These are phyloP conservation scores for Emys orbicularis DNA, from an alignment of 2,797 vertebrate genomes.

Conservation along the genomic window DNA sequence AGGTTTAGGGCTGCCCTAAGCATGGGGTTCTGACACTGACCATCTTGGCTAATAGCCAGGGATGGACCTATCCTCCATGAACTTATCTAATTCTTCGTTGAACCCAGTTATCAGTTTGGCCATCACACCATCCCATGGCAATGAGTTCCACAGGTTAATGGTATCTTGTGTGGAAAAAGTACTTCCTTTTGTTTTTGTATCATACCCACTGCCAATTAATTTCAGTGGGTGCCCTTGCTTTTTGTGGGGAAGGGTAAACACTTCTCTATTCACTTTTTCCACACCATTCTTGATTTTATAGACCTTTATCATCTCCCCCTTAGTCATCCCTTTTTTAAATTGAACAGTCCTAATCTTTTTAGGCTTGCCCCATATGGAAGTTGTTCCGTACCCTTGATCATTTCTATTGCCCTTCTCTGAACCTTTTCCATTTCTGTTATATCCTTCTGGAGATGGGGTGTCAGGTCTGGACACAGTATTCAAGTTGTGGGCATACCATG, in stretches of 20 bases:
- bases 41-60: not conserved
- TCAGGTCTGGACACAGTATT: not conserved
- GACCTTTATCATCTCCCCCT: not conserved
- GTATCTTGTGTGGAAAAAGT: not conserved
- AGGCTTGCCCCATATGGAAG: not conserved
- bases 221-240: not conserved
- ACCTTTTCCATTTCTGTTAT: not conserved
- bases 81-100: not conserved
- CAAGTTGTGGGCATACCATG: not conserved
- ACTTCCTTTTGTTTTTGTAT: not conserved
- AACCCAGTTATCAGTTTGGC: not conserved
- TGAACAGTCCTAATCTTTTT: not conserved
- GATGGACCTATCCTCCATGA: not conserved
- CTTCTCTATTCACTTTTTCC: not conserved
- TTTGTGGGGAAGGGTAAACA: not conserved
- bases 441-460: not conserved
- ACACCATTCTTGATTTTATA: not conserved
- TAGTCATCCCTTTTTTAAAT: not conserved
- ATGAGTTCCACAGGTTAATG: not conserved
- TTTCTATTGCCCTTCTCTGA: not conserved
- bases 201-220: not conserved
- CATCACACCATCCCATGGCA: not conserved
- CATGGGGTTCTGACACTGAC: not conserved
- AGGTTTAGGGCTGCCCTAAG: not conserved
- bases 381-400: not conserved